These are phyloP conservation scores for Hanleya hanleyi DNA, from an alignment of 2,888 invertebrate species.

Conservation along the genomic window DNA sequence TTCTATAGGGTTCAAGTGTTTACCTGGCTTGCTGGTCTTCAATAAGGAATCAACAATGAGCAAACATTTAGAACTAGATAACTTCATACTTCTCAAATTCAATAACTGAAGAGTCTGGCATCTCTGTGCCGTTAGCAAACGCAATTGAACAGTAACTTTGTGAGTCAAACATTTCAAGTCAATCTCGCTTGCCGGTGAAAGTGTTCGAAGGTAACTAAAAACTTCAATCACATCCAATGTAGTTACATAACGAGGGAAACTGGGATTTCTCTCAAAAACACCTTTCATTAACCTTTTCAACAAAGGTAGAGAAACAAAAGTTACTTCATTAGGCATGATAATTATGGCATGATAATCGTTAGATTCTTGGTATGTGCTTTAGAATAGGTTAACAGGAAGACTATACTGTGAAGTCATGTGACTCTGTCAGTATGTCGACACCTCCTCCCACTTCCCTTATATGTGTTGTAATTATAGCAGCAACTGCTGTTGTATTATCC, in stretches of 20 bases:
- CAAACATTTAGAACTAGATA: not conserved
- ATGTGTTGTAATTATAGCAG: no score
- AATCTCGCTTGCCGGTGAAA: not conserved
- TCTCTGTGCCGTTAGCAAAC: not conserved
- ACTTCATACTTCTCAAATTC: not conserved
- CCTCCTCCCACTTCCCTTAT: no score
- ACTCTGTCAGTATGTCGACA: no score
- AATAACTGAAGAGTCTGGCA: not conserved
- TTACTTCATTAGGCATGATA: no score
- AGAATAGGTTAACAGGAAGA: no score
- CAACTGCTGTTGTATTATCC: not conserved
- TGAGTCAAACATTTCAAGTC: not conserved
- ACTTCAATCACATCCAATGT: not conserved
- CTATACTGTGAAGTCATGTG: no score
- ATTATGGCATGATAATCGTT: no score
- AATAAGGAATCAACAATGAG: not conserved
- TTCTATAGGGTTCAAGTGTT: not conserved
- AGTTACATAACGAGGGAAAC: not conserved
- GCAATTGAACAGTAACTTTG: not conserved
- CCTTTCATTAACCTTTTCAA: not conserved
- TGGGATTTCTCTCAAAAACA: not conserved
- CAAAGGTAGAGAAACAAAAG: not conserved
- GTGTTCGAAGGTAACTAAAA: not conserved
- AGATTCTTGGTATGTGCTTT: no score
- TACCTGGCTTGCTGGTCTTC: not conserved